These are phyloP conservation scores for Chloroceryle inda DNA, from an alignment of 2,797 vertebrate species.

Conservation along the genomic window DNA sequence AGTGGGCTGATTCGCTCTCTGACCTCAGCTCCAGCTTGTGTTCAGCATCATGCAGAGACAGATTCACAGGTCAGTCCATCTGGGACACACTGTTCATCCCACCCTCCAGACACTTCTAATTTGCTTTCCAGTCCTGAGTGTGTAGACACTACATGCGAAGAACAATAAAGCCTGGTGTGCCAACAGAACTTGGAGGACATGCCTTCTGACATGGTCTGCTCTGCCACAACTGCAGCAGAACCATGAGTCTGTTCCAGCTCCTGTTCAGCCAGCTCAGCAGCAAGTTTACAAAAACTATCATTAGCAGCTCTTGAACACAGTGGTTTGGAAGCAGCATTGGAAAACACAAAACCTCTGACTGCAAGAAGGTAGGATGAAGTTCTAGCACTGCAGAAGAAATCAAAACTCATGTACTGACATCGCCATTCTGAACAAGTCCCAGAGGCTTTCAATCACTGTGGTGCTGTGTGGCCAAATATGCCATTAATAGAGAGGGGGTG, in stretches of 20 bases:
- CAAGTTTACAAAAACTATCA: neutral
- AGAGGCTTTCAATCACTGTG: neutral
- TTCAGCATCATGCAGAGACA: neutral
- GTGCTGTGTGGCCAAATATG: neutral
- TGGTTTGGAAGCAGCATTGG: neutral
- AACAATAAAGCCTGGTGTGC: neutral
- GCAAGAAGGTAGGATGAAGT: neutral
- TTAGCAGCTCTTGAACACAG: neutral
- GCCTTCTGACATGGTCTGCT: neutral
- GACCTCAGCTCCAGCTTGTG: neutral
- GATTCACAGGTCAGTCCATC: neutral
- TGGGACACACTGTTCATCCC: neutral
- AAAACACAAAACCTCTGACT: neutral
- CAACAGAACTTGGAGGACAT: neutral
- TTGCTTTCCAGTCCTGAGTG: neutral
- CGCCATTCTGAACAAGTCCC: neutral
- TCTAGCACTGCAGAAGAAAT: neutral
- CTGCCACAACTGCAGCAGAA: neutral
- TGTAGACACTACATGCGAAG: neutral
- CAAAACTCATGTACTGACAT: rapidly evolving
- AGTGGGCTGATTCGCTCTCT: neutral
- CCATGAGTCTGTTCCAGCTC: neutral
- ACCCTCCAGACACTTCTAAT: neutral
- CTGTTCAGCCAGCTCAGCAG: neutral
- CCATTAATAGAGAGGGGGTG: neutral